Evolutionary conservation across 2,113 vertebrate species (phyloP).

Genomic region (Dromas ardeola): DNA sequence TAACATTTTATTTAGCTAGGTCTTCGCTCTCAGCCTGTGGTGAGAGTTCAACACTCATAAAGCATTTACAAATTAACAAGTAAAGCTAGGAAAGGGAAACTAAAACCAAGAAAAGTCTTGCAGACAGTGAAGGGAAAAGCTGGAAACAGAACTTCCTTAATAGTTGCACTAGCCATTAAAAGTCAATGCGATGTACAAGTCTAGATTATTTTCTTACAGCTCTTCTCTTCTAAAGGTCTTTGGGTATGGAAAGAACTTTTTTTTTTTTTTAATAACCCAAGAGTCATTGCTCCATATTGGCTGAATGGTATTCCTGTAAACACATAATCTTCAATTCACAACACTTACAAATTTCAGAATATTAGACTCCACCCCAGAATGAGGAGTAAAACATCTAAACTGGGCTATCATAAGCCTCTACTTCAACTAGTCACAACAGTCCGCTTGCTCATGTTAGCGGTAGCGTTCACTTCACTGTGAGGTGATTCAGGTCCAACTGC

Average conservation of each 20-base stretch:
- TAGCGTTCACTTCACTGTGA: background rate
- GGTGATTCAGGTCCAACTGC: background rate
- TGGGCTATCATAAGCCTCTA: background rate
- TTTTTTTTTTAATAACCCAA: background rate
- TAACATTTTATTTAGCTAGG: background rate
- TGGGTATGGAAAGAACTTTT: background rate
- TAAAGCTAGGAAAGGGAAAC: background rate
- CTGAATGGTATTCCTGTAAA: background rate
- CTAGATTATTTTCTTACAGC: background rate
- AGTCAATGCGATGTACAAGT: background rate
- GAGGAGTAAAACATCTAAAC: background rate
- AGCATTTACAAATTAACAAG: background rate
- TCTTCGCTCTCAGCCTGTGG: background rate
- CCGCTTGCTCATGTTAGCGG: background rate
- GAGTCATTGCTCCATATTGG: background rate
- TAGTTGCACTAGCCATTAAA: background rate
- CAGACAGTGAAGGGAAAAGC: background rate
- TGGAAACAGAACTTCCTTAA: background rate
- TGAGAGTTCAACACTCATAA: background rate
- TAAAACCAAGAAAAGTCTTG: background rate
- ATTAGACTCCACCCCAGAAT: background rate
- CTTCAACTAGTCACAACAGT: background rate
- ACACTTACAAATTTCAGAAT: background rate
- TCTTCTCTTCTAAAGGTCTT: background rate
- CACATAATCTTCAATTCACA: background rate